Conservation (phyloP, 2,797 vertebrate species). For the Melanotaenia trifasciata region DNA sequence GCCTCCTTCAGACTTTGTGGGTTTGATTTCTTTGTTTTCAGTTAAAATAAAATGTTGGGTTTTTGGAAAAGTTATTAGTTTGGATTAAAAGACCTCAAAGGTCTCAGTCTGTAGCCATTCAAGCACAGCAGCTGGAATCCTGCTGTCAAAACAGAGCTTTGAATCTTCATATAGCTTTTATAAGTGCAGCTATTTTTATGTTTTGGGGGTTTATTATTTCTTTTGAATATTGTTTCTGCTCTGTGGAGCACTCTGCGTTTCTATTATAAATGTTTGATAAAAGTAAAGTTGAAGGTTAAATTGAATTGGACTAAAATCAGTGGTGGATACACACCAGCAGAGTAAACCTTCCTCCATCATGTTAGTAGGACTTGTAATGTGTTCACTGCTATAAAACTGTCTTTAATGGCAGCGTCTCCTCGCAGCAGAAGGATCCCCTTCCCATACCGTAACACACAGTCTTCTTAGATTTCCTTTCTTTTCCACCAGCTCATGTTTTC, state of each 20-base stretch:
- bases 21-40: too few species aligned
- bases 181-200: neutral
- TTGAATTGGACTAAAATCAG: neutral
- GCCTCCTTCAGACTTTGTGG: too few species aligned
- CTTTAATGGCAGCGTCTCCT: neutral
- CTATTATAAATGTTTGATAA: neutral
- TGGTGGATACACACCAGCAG: neutral
- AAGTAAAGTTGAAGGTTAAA: neutral
- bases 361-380: neutral
- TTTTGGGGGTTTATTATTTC: neutral
- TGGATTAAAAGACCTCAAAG: neutral
- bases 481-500: neutral
- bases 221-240: neutral
- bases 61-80: too few species aligned
- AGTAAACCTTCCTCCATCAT: neutral
- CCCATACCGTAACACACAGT: too few species aligned
- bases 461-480: neutral
- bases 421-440: neutral
- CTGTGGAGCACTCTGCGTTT: neutral
- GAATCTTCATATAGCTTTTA: neutral
- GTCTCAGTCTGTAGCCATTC: neutral
- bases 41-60: too few species aligned
- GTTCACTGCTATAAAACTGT: neutral
- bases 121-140: neutral
- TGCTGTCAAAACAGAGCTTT: neutral